Evolutionary conservation across 2,797 vertebrate species (phyloP).

Genomic region (Telmatherina bonti): DNA sequence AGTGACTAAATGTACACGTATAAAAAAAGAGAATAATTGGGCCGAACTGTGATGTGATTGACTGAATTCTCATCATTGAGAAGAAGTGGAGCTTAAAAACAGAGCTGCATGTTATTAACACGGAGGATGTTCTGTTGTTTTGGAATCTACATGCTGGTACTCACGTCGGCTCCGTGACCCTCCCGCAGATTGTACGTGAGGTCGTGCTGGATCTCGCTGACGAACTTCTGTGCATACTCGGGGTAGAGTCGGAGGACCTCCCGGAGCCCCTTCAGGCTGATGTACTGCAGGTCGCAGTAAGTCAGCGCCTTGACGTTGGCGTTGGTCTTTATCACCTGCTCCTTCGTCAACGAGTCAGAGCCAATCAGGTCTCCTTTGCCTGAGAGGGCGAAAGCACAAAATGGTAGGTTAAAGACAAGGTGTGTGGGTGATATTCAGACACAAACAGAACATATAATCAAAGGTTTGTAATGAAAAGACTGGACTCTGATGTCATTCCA

Average conservation of each 20-base stretch:
- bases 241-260: constrained; percentile 90
- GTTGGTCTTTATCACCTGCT: constrained; percentile 91
- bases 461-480: too few relatives aligned
- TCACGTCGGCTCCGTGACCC: constrained; percentile 84
- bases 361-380: constrained; percentile 93
- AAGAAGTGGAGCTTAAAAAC: too few relatives aligned
- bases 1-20: too few relatives aligned
- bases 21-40: too few relatives aligned
- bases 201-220: constrained; percentile 88
- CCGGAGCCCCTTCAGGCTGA: constrained; percentile 88
- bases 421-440: too few relatives aligned
- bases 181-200: constrained; percentile 92
- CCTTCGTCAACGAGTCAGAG: constrained; percentile 87
- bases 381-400: constrained; percentile 41
- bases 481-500: not conserved
- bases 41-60: too few relatives aligned
- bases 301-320: constrained; percentile 92
- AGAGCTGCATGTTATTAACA: too few relatives aligned
- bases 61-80: too few relatives aligned
- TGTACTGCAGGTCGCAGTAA: constrained; percentile 92
- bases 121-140: too few relatives aligned
- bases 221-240: constrained; percentile 90
- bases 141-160: constrained; percentile 22
- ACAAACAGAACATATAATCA: too few relatives aligned
- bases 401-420: not conserved